A percentile compares a stretch with the other conserved stretches of the same genome.
These are phyloP conservation scores for Ericerus pela DNA, from an alignment of 1,140 invertebrate genomes.

Conservation along the genomic window DNA sequence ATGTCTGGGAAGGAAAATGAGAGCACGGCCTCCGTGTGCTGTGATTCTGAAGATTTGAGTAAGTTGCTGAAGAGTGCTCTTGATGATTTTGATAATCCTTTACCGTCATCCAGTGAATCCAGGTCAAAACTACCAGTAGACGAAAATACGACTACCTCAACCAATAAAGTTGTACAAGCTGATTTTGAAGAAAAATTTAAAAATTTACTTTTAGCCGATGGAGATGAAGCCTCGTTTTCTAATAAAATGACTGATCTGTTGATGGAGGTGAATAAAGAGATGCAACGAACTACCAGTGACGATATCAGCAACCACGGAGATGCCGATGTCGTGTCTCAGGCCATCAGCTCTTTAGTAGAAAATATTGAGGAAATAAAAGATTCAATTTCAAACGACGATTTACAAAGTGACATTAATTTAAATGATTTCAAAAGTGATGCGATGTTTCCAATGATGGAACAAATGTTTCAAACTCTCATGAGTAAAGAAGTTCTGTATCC, in stretches of 20 bases:
- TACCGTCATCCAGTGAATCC: no score
- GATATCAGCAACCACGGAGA: neutral
- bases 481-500: constrained; percentile 3
- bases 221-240: neutral
- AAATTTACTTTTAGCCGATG: neutral
- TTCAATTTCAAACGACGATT: neutral
- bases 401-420: neutral
- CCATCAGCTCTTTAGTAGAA: neutral
- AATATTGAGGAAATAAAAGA: constrained; percentile 9
- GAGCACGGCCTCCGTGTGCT: no score
- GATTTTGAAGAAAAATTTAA: constrained; percentile 3
- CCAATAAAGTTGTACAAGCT: neutral
- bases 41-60: neutral
- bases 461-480: constrained; percentile 6
- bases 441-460: neutral
- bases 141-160: neutral
- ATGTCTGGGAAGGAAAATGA: no score
- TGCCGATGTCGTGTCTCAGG: neutral
- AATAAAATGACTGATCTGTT: constrained; percentile 6
- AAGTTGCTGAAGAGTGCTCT: constrained; percentile 1
- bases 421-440: neutral
- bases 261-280: neutral
- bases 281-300: neutral
- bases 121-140: neutral
- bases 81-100: neutral